These are phyloP conservation scores for Leptonema lineaticorne DNA, from an alignment of 1,140 invertebrate species.

Conservation along the genomic window DNA sequence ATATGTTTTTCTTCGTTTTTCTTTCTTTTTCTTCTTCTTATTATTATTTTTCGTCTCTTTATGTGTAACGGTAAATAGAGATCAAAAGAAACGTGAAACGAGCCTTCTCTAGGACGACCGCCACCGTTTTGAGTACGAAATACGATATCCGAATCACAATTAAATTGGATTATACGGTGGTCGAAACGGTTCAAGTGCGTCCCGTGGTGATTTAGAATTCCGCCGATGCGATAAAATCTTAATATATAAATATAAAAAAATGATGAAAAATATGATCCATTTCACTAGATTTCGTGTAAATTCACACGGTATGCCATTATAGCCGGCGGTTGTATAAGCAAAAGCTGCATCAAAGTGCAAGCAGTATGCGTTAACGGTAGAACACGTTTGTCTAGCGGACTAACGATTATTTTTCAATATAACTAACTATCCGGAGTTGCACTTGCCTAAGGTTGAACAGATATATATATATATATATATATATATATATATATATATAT, in stretches of 20 bases:
- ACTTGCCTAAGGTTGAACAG: conserved; percentile 27
- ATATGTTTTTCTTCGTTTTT: neutral
- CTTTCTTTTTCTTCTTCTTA: too few species aligned
- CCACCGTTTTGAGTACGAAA: neutral
- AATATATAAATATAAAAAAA: too few species aligned
- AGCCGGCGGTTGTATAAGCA: conserved; percentile 5
- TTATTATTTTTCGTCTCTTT: neutral
- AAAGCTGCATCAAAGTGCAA: conserved; percentile 24
- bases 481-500: too few species aligned
- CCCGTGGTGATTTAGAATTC: too few species aligned
- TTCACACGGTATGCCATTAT: neutral
- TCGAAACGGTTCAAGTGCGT: too few species aligned
- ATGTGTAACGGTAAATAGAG: neutral
- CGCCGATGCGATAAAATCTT: too few species aligned
- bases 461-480: neutral
- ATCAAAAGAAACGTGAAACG: conserved; percentile 8
- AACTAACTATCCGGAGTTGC: conserved; percentile 24
- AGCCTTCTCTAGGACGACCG: neutral
- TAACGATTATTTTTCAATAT: conserved; percentile 35
- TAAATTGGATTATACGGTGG: neutral
- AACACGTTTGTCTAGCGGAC: conserved; percentile 38
- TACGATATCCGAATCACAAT: conserved; percentile 6
- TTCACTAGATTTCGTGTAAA: neutral
- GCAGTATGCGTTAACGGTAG: conserved; percentile 35
- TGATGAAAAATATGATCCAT: too few species aligned